Percentiles rank a stretch among this genome's conserved stretches.
Conservation (phyloP, 2,888 invertebrate genomes). For the Ligdia adustata region DNA sequence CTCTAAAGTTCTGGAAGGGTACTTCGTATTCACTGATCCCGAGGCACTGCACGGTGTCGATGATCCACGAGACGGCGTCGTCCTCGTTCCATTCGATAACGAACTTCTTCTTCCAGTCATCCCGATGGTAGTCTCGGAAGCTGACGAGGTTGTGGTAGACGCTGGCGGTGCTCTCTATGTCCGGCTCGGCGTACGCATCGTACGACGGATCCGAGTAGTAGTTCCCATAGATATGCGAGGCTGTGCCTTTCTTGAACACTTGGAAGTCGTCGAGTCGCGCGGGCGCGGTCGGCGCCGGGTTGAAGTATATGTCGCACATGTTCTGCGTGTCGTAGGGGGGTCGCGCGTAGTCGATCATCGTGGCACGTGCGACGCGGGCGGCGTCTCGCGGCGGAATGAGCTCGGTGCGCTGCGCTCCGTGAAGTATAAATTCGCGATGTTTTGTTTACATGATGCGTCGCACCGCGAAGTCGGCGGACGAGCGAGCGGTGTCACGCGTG, state of each 20-base stretch:
- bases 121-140: conserved; percentile 63
- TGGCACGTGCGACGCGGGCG: conserved; percentile 57
- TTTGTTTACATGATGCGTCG: conserved; percentile 66
- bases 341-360: conserved; percentile 77
- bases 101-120: conserved; percentile 81
- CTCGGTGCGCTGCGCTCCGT: conserved; percentile 46
- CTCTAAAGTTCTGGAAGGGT: conserved; percentile 70
- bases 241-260: conserved; percentile 73
- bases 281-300: conserved; percentile 65
- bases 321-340: conserved; percentile 63
- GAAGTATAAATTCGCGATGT: conserved; percentile 54
- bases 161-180: conserved; percentile 61
- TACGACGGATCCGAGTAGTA: conserved; percentile 66
- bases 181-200: conserved; percentile 68
- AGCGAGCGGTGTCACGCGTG: conserved; percentile 26
- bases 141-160: conserved; percentile 74
- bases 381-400: conserved; percentile 62
- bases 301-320: conserved; percentile 72
- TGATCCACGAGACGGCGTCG: conserved; percentile 83
- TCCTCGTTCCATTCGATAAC: conserved; percentile 81
- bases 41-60: conserved; percentile 63
- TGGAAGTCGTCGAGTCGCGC: conserved; percentile 77
- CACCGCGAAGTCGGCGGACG: conserved; percentile 11
- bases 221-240: conserved; percentile 66
- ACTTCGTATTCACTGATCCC: conserved; percentile 71